A percentile compares a stretch with the other conserved stretches of the same genome.
phyloP scores from a whole-genome alignment of 2,888 invertebrate species.

The Stomorhina lunata region DNA sequence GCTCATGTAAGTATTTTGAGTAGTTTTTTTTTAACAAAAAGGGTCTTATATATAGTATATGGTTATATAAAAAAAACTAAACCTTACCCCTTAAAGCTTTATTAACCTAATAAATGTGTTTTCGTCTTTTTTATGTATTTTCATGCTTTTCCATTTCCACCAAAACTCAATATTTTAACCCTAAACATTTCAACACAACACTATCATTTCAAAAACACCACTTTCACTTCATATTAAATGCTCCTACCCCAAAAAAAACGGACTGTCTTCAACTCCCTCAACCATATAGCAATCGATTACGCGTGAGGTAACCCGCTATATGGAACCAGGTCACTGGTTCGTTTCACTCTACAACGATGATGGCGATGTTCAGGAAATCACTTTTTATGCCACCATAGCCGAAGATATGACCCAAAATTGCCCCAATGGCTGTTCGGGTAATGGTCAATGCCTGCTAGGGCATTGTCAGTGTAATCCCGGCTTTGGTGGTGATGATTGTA shows the following conservation, averaged over 20 bases:
- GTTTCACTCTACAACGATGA: conserved; percentile 97
- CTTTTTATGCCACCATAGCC: conserved; percentile 90
- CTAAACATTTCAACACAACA: conserved; percentile 32
- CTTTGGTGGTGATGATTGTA: conserved; percentile 97
- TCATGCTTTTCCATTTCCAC: conserved; percentile 61
- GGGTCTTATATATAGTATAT: conserved; percentile 13
- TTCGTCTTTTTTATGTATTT: conserved; percentile 67
- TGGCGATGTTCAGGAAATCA: conserved; percentile 92
- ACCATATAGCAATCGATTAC: conserved; percentile 86
- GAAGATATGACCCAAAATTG: conserved; percentile 97
- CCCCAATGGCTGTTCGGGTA: conserved; percentile 97
- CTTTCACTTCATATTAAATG: conserved; percentile 11
- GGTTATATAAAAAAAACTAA: background rate
- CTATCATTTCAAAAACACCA: conserved; percentile 53
- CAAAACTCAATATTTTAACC: conserved; percentile 30
- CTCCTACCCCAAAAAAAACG: conserved; percentile 12
- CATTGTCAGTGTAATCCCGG: conserved; percentile 98
- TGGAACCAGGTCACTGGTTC: conserved; percentile 98
- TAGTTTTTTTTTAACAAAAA: background rate
- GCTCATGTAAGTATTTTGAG: conserved; percentile 87
- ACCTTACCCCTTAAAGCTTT: conserved; percentile 53
- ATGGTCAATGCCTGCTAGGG: conserved; percentile 97
- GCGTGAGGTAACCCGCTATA: conserved; percentile 95
- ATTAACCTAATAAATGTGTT: conserved; percentile 64
- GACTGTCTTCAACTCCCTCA: conserved; percentile 25